Percentiles rank a stretch among this genome's conserved stretches.
Evolutionary conservation across 1,140 invertebrate species (phyloP).

Genomic region (Drosophila leontia): DNA sequence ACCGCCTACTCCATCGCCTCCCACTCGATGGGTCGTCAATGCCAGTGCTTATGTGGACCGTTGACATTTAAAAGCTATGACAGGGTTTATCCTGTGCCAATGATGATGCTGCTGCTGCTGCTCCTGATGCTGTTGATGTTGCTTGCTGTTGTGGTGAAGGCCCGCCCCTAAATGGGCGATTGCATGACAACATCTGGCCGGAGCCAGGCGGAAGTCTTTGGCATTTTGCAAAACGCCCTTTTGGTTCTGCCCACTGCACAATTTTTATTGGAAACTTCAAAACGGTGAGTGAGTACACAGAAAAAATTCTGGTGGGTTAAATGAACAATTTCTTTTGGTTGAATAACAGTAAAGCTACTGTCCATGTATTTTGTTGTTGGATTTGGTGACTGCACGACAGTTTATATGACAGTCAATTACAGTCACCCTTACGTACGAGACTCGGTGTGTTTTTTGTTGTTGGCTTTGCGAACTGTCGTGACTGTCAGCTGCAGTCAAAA

Average conservation of each 20-base stretch:
- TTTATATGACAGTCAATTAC: too few species aligned
- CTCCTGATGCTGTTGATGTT: slow-evolving; percentile 18
- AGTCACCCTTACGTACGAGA: too few species aligned
- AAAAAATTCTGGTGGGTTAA: too few species aligned
- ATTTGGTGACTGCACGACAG: too few species aligned
- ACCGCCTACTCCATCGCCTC: slow-evolving; percentile 3
- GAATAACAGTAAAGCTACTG: too few species aligned
- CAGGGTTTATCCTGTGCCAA: slow-evolving; percentile 65
- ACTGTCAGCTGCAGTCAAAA: too few species aligned
- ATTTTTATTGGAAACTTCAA: slow-evolving; percentile 8
- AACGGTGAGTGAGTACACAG: slow-evolving; percentile 8
- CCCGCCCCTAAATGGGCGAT: slow-evolving; percentile 36
- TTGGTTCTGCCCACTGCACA: slow-evolving; percentile 21
- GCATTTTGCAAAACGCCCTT: slow-evolving; percentile 61
- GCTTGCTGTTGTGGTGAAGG: slow-evolving; percentile 16
- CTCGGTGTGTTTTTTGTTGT: too few species aligned
- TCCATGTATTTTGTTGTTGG: too few species aligned
- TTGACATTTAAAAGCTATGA: slow-evolving; percentile 77
- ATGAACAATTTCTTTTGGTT: too few species aligned
- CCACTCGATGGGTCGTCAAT: slow-evolving; percentile 42
- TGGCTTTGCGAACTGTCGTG: too few species aligned
- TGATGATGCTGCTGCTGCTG: slow-evolving; percentile 26
- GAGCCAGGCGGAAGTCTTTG: slow-evolving; percentile 52
- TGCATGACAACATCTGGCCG: slow-evolving; percentile 55
- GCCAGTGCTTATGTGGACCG: slow-evolving; percentile 50